Evolutionary conservation across 2,797 vertebrate genomes (phyloP).

Genomic region (Siniperca obscura): DNA sequence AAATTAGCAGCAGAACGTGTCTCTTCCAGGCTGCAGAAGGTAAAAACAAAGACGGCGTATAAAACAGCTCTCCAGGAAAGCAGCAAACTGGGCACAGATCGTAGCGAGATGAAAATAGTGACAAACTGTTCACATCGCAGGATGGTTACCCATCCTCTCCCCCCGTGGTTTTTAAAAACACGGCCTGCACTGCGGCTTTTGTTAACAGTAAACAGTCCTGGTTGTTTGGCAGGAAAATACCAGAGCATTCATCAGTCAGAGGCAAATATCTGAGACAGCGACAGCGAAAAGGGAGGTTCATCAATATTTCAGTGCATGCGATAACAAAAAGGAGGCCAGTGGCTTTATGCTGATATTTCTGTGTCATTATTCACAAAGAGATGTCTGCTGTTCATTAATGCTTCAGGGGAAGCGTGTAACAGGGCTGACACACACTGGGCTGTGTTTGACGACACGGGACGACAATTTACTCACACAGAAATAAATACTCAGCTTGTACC

Average conservation of each 20-base stretch:
- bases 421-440: neutral
- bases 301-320: conserved; percentile 59
- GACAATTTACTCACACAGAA: neutral
- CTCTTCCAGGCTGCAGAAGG: conserved; percentile 33
- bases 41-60: conserved; percentile 37
- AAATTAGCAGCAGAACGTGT: conserved; percentile 25
- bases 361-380: conserved; percentile 34
- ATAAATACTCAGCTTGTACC: neutral
- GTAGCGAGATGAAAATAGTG: conserved; percentile 40
- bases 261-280: conserved; percentile 36
- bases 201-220: conserved; percentile 48
- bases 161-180: conserved; percentile 1
- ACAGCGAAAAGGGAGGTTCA: conserved; percentile 24
- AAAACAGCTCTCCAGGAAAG: conserved; percentile 29
- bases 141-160: conserved; percentile 20
- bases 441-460: neutral
- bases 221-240: conserved; percentile 35
- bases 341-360: conserved; percentile 51
- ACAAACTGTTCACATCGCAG: conserved; percentile 22
- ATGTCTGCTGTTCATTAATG: conserved; percentile 25
- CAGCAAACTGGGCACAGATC: conserved; percentile 21
- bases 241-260: conserved; percentile 31
- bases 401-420: neutral
- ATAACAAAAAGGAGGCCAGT: conserved; percentile 45
- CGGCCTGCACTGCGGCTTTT: conserved; percentile 28